Evolutionary conservation across 2,888 invertebrate species (phyloP), one percentile per base, ranked within the genome.

Genomic region (Scaptomyza tumidula): DNA sequence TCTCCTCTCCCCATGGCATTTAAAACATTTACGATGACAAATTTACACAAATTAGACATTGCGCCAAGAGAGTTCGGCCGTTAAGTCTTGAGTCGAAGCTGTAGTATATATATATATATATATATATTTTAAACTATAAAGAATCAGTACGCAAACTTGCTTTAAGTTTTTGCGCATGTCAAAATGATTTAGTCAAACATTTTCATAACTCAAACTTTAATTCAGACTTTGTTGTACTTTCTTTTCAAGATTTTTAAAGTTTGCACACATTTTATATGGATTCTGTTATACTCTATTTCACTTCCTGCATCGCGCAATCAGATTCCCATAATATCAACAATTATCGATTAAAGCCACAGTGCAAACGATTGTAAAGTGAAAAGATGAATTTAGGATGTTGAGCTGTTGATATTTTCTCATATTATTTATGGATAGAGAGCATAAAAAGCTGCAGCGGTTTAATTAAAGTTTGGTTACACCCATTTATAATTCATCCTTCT

Each of bases 1-100:
- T 27, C 27, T 6, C 27, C 4, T 27, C 27, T 6, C 27, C 27
- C 27, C 27, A 37, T 56, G 43, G 24, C 53, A 54, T 50, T 71
- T 68, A 57, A 76, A 69, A 73, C 69, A 68, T 76, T 58, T 65
- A 70, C 69, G 75, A 70, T 75, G 78, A 74, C 86, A 80, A 80
- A 83, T 82, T 85, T 72, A 65, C 83, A 69, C 75, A 88, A 82
- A 87, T 84, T 75, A 73, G 69, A 59, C 44, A 53, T 45, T 71
- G 50, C 46, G 57, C 35, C 70, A 6, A 13, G 13, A 3, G 14
- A 10, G 1, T 10, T 31, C 53, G 50, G 29, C 14, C 43, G 3
- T 31, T 5, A 19, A 16, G 16, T 19, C 24, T 39, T 6, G 3
- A 43, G 16, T 37, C 24, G 27, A 10, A 4, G 4, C 13, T 11